Percentiles rank a stretch among this genome's conserved stretches.
phyloP scores from a whole-genome alignment of 64 coral and sea anemone genomes.

The Dendronephthya gigantea region DNA sequence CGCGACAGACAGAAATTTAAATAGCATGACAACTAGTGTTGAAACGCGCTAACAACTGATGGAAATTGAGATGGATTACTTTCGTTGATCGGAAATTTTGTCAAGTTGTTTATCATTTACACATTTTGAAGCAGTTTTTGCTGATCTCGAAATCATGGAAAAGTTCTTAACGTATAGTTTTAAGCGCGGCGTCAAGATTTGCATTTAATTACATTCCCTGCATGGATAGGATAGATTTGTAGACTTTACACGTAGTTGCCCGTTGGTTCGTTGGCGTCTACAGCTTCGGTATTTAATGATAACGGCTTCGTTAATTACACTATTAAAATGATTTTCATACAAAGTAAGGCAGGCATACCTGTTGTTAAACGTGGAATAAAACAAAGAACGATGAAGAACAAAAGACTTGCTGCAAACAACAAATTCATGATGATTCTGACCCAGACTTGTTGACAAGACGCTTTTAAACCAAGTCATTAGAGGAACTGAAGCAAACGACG shows the following conservation, averaged over 20 bases:
- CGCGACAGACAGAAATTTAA: not conserved
- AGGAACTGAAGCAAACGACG: not conserved
- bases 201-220: not conserved
- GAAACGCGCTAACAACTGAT: not conserved
- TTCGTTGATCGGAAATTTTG: not conserved
- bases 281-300: not conserved
- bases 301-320: no score
- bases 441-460: not conserved
- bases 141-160: not conserved
- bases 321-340: not conserved
- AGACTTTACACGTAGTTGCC: not conserved
- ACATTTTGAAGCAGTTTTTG: not conserved
- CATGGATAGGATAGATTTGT: not conserved
- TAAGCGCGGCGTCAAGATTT: not conserved
- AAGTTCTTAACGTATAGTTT: not conserved
- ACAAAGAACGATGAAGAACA: not conserved
- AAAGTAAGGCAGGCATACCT: not conserved
- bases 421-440: not conserved
- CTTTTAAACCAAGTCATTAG: not conserved
- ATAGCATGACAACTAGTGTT: not conserved
- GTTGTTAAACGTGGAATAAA: not conserved
- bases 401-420: not conserved
- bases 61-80: not conserved
- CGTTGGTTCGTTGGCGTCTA: not conserved
- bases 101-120: not conserved